Evolutionary conservation across 2,797 vertebrate genomes (phyloP), one percentile per base, ranked within the genome.

Genomic region (Microctenopoma steveboyesi): DNA sequence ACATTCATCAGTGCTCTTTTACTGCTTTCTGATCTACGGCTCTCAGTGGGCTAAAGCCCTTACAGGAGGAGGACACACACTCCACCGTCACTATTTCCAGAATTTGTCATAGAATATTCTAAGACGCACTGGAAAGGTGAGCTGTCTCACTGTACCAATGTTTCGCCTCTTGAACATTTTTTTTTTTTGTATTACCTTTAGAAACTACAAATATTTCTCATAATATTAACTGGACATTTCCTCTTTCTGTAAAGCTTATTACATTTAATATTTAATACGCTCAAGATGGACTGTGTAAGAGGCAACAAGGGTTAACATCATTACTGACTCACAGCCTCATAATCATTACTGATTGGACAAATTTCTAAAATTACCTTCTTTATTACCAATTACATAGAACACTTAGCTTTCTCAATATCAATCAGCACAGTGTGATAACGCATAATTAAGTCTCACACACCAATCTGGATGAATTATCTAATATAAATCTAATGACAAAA

Each of bases 311-410:
- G 89, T 92, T 92, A 92, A 93, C 86, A 84, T 84, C 89, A 91
- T 92, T 90, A 92, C 85, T 87, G 86, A 85, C 88, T 86, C 83
- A 74, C 78, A 80, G 86, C 74, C 89, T 90, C 91, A 90, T 92
- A 92, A 92, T 91, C 89, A 87, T 91, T 91, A 91, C 86, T 91
- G 89, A 93, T 92, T 90, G 90, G 89, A 92, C 88, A 93, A 91
- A 93, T 92, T 90, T 88, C 85, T 91, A 86, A 88, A 91, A 92
- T 92, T 86, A 78, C 87, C 83, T 91, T 88, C 82, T 91, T 91
- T 90, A 92, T 93, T 93, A 90, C 88, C 89, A 93, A 92, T 92
- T 92, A 93, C 90, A 92, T 91, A 91, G 89, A 92, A 93, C 89
- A 93, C 91, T 92, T 92, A 89, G 86, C 88, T 93, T 91, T 92